Evolutionary conservation across 2,888 invertebrate species (phyloP).

Genomic region (Caenorhabditis becei): DNA sequence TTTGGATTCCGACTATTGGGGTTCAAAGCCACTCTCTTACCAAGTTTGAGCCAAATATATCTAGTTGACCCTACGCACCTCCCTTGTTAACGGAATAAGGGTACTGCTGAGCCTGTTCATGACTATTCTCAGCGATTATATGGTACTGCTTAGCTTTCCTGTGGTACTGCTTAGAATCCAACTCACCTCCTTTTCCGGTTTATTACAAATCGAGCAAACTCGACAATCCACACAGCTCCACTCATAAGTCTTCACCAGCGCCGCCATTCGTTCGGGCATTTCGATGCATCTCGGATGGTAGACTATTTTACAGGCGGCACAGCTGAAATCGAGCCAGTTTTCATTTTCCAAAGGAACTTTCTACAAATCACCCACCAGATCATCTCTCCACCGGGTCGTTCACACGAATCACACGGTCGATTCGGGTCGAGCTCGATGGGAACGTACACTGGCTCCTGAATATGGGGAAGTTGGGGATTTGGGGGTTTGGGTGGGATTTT

Average conservation of each 20-base stretch:
- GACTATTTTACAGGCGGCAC: constrained; percentile 63
- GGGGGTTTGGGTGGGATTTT: too few relatives aligned
- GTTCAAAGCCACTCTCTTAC: too few relatives aligned
- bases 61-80: too few relatives aligned
- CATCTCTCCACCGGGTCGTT: constrained; percentile 44
- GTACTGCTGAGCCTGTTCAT: neutral
- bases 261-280: constrained; percentile 89
- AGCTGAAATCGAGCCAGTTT: constrained; percentile 39
- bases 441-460: constrained; percentile 18
- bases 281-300: constrained; percentile 91
- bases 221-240: constrained; percentile 97
- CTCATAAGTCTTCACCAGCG: constrained; percentile 87
- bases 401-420: constrained; percentile 47
- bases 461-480: neutral
- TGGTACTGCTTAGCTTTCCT: too few relatives aligned
- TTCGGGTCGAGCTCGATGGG: constrained; percentile 32
- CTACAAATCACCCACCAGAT: constrained; percentile 19
- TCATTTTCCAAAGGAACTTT: neutral
- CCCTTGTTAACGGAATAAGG: too few relatives aligned
- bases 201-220: constrained; percentile 90
- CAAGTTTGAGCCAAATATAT: too few relatives aligned
- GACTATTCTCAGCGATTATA: too few relatives aligned
- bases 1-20: too few relatives aligned
- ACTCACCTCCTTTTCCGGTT: constrained; percentile 87
- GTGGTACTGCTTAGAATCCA: too few relatives aligned